phyloP scores from a whole-genome alignment of 2,797 vertebrate genomes.

The Parauchenoglanis punctatus region DNA sequence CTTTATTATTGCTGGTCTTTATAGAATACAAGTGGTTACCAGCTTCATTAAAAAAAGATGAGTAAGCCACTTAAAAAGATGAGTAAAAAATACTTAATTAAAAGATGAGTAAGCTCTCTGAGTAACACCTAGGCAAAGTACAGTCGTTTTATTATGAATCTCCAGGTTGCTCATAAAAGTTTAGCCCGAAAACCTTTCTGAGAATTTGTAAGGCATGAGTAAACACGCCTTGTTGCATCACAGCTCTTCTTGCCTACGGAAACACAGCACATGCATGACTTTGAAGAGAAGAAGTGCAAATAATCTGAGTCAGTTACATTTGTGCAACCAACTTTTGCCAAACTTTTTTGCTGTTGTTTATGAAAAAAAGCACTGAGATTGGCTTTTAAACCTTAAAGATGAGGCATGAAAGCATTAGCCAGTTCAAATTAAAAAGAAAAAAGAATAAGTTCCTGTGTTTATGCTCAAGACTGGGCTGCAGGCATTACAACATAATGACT shows the following conservation, averaged over 20 bases:
- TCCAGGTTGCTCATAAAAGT: neutral
- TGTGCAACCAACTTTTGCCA: neutral
- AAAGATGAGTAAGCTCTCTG: neutral
- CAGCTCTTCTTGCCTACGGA: neutral
- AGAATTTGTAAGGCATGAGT: neutral
- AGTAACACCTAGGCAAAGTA: neutral
- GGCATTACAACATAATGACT: neutral
- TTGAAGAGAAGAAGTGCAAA: neutral
- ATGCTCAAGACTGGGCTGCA: neutral
- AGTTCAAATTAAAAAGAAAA: neutral
- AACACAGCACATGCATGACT: neutral
- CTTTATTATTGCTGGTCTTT: neutral
- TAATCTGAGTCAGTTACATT: neutral
- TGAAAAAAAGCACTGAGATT: neutral
- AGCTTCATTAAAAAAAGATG: neutral
- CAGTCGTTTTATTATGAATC: neutral
- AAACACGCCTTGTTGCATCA: neutral
- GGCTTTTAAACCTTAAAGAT: neutral
- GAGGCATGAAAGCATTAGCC: neutral
- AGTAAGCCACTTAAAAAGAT: neutral
- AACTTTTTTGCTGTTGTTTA: constrained; percentile 12
- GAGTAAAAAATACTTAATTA: neutral
- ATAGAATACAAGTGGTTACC: no score
- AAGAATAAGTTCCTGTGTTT: neutral
- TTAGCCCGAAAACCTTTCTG: neutral